A percentile compares a stretch with the other conserved stretches of the same genome.
Conservation (phyloP, 2,113 vertebrate species). For the Phalacrocorax aristotelis region DNA sequence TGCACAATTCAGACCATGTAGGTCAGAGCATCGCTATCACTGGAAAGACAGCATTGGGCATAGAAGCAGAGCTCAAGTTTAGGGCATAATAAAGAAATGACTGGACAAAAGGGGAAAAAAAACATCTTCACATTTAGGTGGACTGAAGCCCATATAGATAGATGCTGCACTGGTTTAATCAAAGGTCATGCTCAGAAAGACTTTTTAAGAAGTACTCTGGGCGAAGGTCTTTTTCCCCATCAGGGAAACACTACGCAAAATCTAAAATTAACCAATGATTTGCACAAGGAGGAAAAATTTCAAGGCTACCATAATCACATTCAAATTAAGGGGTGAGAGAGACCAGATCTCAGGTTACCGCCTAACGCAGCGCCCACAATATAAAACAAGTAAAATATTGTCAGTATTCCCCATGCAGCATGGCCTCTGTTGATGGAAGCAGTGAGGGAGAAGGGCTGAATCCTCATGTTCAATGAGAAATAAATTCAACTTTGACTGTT, state of each 20-base stretch:
- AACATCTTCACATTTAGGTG: background rate
- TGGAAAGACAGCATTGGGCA: background rate
- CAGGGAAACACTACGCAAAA: background rate
- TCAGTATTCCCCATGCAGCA: background rate
- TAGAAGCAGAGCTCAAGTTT: background rate
- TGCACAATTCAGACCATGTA: background rate
- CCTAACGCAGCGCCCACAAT: background rate
- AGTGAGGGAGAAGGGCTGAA: background rate
- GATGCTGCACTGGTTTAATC: background rate
- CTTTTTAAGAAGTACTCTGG: background rate
- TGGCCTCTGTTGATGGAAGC: background rate
- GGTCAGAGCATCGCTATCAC: background rate
- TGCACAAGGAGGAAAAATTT: background rate
- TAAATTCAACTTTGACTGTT: background rate
- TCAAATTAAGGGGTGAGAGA: background rate
- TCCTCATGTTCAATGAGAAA: background rate
- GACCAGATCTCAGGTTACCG: background rate
- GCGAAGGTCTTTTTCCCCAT: background rate
- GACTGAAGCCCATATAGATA: background rate
- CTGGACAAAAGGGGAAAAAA: background rate
- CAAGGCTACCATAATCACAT: background rate
- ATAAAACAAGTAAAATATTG: background rate
- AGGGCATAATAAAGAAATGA: background rate
- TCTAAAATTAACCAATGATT: fast-evolving
- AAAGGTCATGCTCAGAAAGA: background rate